A percentile compares a stretch with the other conserved stretches of the same genome.
Evolutionary conservation across 2,113 vertebrate genomes (phyloP).

Genomic region (Brachypodius melanocephalos): DNA sequence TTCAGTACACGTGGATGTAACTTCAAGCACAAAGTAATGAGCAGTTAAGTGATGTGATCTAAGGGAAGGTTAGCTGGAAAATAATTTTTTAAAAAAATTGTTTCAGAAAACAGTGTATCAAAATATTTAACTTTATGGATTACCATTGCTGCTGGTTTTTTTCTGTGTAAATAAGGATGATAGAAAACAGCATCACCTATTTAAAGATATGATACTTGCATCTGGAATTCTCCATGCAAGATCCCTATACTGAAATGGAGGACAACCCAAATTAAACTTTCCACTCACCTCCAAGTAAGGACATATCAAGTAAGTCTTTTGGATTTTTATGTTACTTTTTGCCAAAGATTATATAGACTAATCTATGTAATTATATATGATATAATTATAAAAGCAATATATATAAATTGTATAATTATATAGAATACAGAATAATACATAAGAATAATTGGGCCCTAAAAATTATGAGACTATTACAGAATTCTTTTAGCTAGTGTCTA

Average conservation of each 20-base stretch:
- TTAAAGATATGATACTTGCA: not conserved
- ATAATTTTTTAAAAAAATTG: not conserved
- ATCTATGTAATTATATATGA: not conserved
- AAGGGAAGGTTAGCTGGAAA: not conserved
- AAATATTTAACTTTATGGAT: not conserved
- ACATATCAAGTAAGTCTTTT: not conserved
- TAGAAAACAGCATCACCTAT: not conserved
- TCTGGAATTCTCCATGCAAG: not conserved
- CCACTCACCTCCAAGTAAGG: not conserved
- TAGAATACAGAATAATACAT: not conserved
- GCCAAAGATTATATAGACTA: not conserved
- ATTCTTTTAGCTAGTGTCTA: not conserved
- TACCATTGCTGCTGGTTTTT: not conserved
- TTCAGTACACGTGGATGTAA: not conserved
- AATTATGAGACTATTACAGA: not conserved
- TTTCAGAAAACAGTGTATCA: not conserved
- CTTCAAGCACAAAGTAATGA: not conserved
- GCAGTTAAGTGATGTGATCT: not conserved
- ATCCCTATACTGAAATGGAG: not conserved
- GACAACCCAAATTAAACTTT: not conserved
- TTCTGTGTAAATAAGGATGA: not conserved
- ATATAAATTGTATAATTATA: not conserved
- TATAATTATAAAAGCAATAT: not conserved
- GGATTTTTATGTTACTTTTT: not conserved
- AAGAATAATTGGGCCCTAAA: not conserved